phyloP scores from a whole-genome alignment of 2,888 invertebrate genomes.

The Tuberolachnus salignus region DNA sequence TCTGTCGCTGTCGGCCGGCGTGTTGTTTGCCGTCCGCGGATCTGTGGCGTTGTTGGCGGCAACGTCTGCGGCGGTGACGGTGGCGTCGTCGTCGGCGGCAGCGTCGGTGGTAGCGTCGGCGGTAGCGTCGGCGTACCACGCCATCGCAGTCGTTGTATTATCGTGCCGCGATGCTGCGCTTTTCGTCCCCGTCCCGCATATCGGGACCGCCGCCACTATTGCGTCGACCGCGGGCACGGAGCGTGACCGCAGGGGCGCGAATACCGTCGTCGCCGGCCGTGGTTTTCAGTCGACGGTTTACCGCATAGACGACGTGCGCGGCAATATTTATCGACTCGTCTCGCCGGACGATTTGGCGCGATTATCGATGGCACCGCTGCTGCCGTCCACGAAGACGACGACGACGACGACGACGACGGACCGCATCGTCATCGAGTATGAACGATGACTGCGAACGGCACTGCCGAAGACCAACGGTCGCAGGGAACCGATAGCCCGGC shows the following conservation, averaged over 20 bases:
- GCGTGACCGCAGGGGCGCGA: not conserved
- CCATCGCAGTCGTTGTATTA: not conserved
- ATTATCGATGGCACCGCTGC: not conserved
- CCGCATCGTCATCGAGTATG: not conserved
- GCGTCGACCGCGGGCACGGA: not conserved
- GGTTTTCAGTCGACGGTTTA: too few relatives aligned
- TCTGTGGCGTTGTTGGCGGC: too few relatives aligned
- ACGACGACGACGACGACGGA: not conserved
- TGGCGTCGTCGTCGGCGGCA: not conserved
- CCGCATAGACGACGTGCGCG: too few relatives aligned
- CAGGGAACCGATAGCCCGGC: not conserved
- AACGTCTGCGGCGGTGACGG: not conserved
- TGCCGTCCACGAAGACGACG: not conserved
- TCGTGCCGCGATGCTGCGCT: not conserved
- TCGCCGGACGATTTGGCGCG: not conserved
- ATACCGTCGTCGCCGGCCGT: not conserved
- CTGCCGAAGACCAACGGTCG: slow-evolving; percentile 26
- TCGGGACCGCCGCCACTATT: not conserved
- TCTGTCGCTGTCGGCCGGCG: too few relatives aligned
- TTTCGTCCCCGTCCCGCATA: not conserved
- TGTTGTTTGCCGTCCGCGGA: too few relatives aligned
- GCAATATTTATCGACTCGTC: too few relatives aligned
- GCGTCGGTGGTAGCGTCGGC: not conserved
- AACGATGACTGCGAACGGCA: slow-evolving; percentile 43
- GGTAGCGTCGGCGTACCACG: slow-evolving; percentile 1